Evolutionary conservation across 2,888 invertebrate species (phyloP).

Genomic region (Teleogryllus oceanicus): DNA sequence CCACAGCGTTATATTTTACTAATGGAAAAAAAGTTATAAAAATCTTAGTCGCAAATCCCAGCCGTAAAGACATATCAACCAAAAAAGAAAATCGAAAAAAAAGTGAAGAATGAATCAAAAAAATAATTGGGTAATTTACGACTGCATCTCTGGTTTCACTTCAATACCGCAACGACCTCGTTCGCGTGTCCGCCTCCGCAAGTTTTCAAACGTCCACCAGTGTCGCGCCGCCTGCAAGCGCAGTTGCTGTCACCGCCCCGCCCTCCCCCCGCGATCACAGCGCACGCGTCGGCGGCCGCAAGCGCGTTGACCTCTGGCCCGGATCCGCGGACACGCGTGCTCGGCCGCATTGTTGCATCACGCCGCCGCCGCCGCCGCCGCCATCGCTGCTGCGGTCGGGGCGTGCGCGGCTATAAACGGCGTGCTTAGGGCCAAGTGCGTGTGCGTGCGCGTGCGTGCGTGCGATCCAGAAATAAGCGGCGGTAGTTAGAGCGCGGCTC

Average conservation of each 20-base stretch:
- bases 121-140: too few species aligned
- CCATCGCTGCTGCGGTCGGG: not conserved
- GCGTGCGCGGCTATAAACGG: constrained; percentile 1
- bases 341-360: constrained; percentile 4
- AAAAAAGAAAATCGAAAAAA: too few species aligned
- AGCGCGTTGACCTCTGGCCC: constrained; percentile 5
- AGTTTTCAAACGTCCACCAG: not conserved
- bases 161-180: too few species aligned
- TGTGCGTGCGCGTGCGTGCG: not conserved
- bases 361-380: not conserved
- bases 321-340: constrained; percentile 4
- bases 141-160: too few species aligned
- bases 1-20: too few species aligned
- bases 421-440: not conserved
- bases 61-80: too few species aligned
- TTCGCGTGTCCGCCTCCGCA: too few species aligned
- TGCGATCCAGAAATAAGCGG: too few species aligned
- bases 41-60: too few species aligned
- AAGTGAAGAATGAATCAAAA: too few species aligned
- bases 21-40: too few species aligned
- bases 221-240: not conserved
- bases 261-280: not conserved
- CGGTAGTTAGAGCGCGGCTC: too few species aligned
- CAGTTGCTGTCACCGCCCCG: not conserved
- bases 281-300: not conserved